These are phyloP conservation scores for Liodrosophila aerea DNA, from an alignment of 2,888 invertebrate genomes.

Conservation along the genomic window DNA sequence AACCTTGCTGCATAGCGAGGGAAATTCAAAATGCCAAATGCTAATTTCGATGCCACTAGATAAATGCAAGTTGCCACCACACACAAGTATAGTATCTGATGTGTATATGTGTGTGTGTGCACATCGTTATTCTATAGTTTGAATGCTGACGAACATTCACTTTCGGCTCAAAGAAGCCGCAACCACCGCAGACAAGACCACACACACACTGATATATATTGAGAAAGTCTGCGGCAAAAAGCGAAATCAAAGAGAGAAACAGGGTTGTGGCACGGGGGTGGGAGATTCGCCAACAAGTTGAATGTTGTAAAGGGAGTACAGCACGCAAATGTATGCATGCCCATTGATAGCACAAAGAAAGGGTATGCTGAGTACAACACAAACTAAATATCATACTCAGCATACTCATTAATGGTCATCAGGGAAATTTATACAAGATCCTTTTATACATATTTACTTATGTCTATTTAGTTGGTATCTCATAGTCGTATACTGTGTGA, in stretches of 20 bases:
- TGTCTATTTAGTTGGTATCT: constrained; percentile 16
- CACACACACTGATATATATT: constrained; percentile 29
- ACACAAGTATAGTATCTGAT: constrained; percentile 6
- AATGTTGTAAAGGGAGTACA: constrained; percentile 38
- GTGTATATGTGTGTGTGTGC: background rate
- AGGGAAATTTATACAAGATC: no score
- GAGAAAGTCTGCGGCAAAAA: constrained; percentile 43
- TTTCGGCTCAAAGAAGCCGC: constrained; percentile 41
- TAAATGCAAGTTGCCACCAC: constrained; percentile 36
- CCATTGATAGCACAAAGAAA: background rate
- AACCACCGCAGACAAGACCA: constrained; percentile 52
- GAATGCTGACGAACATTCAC: constrained; percentile 34
- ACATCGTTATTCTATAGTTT: background rate
- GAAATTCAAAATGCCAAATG: constrained; percentile 65
- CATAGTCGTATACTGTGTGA: background rate
- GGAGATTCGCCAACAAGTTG: constrained; percentile 59
- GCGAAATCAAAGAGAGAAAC: constrained; percentile 46
- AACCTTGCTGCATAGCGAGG: constrained; percentile 31
- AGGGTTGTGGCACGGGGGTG: background rate
- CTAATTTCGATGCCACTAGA: constrained; percentile 59
- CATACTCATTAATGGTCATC: no score
- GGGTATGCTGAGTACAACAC: background rate
- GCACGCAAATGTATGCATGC: constrained; percentile 52
- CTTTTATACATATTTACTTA: no score
- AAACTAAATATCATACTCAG: no score